phyloP scores from a whole-genome alignment of 2,113 vertebrate species.

The Pteropus alecto region DNA sequence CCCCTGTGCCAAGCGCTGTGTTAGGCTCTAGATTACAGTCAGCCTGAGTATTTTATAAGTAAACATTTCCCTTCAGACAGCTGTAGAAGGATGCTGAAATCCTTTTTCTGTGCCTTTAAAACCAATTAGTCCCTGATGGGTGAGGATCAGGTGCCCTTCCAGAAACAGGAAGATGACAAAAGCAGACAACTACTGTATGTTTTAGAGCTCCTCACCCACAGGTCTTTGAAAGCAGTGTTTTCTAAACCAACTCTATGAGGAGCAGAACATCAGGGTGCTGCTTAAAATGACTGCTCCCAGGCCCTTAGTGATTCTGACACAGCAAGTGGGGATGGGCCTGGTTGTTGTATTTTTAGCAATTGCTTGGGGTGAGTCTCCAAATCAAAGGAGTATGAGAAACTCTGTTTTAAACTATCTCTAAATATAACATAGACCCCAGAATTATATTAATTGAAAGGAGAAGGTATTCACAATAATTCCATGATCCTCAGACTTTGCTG shows the following conservation, averaged over 20 bases:
- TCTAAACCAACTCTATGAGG: not conserved
- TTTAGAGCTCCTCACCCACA: not conserved
- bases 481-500: not conserved
- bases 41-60: not conserved
- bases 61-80: not conserved
- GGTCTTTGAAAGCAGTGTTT: not conserved
- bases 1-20: not conserved
- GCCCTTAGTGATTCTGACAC: not conserved
- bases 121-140: not conserved
- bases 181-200: not conserved
- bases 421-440: not conserved
- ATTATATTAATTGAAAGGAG: not conserved
- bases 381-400: not conserved
- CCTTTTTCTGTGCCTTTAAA: not conserved
- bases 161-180: not conserved
- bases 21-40: not conserved
- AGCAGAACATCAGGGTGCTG: not conserved
- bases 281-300: not conserved
- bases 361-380: not conserved
- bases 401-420: not conserved
- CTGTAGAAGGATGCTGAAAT: not conserved
- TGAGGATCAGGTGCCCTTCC: not conserved
- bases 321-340: not conserved
- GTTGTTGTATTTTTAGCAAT: not conserved
- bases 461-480: not conserved